Evolutionary conservation across 2,888 invertebrate species (phyloP).

Genomic region (Drosophila hamatofila): DNA sequence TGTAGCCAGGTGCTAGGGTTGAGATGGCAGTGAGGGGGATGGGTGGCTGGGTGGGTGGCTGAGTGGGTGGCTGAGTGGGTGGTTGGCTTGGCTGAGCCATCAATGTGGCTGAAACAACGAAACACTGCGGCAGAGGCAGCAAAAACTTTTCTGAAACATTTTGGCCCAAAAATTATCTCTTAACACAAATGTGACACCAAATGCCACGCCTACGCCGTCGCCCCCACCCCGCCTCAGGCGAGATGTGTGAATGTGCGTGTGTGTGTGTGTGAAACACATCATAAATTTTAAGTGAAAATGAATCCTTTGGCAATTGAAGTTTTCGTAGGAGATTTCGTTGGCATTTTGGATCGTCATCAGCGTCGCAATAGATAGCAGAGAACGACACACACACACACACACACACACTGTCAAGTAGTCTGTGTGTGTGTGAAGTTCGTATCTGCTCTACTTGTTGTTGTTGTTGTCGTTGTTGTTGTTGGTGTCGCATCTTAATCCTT

Average conservation of each 20-base stretch:
- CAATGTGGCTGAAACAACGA: constrained; percentile 34
- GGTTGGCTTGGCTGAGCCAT: constrained; percentile 1
- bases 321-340: constrained; percentile 70
- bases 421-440: constrained; percentile 50
- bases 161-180: constrained; percentile 74
- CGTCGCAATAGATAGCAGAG: constrained; percentile 39
- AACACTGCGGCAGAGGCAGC: constrained; percentile 39
- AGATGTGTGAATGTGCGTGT: constrained; percentile 9
- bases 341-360: constrained; percentile 71
- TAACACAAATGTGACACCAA: constrained; percentile 79
- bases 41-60: neutral
- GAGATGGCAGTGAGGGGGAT: neutral
- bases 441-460: constrained; percentile 22
- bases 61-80: neutral
- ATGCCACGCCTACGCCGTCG: constrained; percentile 1
- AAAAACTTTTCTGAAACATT: constrained; percentile 73
- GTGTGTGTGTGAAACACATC: constrained; percentile 54
- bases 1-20: constrained; percentile 10
- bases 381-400: constrained; percentile 10
- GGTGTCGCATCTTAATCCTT: constrained; percentile 74
- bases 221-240: constrained; percentile 3
- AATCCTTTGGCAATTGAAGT: constrained; percentile 83
- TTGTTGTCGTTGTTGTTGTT: constrained; percentile 41
- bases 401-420: constrained; percentile 16
- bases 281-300: constrained; percentile 80